Evolutionary conservation across 2,113 vertebrate species (phyloP).

Genomic region (Apistogramma diplotaenia): DNA sequence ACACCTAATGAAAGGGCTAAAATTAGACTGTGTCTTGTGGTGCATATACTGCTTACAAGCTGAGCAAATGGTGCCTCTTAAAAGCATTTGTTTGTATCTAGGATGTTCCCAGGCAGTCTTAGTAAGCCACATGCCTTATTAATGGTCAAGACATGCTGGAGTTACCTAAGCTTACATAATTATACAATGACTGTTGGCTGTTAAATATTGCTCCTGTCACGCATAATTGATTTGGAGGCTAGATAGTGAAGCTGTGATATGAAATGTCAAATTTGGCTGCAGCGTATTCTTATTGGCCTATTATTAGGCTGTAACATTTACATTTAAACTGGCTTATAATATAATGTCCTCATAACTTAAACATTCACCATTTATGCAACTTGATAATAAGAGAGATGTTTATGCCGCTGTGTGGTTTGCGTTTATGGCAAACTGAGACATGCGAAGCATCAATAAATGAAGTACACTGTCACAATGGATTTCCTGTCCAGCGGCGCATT

Average conservation of each 20-base stretch:
- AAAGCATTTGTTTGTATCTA: conserved; percentile 61
- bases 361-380: not conserved
- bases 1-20: conserved; percentile 67
- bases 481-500: not conserved
- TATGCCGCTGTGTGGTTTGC: not conserved
- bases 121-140: conserved; percentile 42
- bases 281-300: conserved; percentile 17
- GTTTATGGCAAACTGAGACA: not conserved
- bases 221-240: conserved; percentile 42
- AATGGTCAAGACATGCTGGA: conserved; percentile 36
- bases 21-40: conserved; percentile 59
- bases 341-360: not conserved
- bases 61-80: conserved; percentile 30
- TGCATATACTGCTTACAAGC: conserved; percentile 27
- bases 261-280: conserved; percentile 56
- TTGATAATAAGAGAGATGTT: not conserved
- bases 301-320: conserved; percentile 26
- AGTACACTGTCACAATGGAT: not conserved
- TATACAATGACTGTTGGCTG: conserved; percentile 15
- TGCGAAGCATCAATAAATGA: not conserved
- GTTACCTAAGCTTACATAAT: conserved; percentile 42
- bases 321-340: conserved; percentile 17
- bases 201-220: conserved; percentile 43
- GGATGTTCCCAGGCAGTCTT: conserved; percentile 28
- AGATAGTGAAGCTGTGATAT: conserved; percentile 42